Evolutionary conservation across 2,888 invertebrate species (phyloP).

Genomic region (Nephrocerus scutellatus): DNA sequence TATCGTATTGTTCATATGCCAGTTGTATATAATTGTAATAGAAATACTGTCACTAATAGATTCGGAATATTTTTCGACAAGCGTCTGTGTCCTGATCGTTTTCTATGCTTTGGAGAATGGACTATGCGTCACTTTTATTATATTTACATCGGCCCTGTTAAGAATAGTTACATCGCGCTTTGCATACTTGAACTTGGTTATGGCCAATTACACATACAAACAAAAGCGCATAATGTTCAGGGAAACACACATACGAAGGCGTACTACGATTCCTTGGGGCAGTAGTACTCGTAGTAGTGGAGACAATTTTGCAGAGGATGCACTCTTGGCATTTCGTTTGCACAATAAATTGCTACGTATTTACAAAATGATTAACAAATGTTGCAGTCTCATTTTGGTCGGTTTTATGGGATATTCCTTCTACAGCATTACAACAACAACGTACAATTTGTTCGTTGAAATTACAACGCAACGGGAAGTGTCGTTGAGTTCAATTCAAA

Average conservation of each 20-base stretch:
- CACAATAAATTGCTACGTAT: slow-evolving; percentile 38
- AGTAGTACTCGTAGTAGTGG: slow-evolving; percentile 18
- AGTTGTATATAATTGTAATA: slow-evolving; percentile 34
- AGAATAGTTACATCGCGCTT: slow-evolving; percentile 38
- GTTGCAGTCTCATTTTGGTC: slow-evolving; percentile 38
- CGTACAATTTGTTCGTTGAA: slow-evolving; percentile 42
- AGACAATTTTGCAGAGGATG: slow-evolving; percentile 34
- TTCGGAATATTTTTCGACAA: slow-evolving; percentile 23
- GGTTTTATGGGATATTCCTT: slow-evolving; percentile 42
- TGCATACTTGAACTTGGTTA: slow-evolving; percentile 34
- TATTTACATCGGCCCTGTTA: slow-evolving; percentile 34
- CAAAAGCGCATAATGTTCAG: slow-evolving; percentile 22
- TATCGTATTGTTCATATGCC: slow-evolving; percentile 29
- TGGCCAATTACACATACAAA: slow-evolving; percentile 34
- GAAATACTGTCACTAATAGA: slow-evolving; percentile 25
- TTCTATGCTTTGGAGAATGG: slow-evolving; percentile 36
- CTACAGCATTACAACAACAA: slow-evolving; percentile 41
- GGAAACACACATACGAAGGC: slow-evolving; percentile 8
- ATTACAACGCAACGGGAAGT: slow-evolving; percentile 32
- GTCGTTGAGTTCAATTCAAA: slow-evolving; percentile 32
- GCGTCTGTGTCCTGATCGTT: slow-evolving; percentile 31
- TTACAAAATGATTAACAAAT: slow-evolving; percentile 38
- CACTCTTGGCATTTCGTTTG: slow-evolving; percentile 37
- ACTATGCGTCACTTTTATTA: slow-evolving; percentile 34
- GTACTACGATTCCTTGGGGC: slow-evolving; percentile 12